Percentiles rank a stretch among this genome's conserved stretches.
These are phyloP conservation scores for Netelia virgata DNA, from an alignment of 2,888 invertebrate species.

Conservation along the genomic window DNA sequence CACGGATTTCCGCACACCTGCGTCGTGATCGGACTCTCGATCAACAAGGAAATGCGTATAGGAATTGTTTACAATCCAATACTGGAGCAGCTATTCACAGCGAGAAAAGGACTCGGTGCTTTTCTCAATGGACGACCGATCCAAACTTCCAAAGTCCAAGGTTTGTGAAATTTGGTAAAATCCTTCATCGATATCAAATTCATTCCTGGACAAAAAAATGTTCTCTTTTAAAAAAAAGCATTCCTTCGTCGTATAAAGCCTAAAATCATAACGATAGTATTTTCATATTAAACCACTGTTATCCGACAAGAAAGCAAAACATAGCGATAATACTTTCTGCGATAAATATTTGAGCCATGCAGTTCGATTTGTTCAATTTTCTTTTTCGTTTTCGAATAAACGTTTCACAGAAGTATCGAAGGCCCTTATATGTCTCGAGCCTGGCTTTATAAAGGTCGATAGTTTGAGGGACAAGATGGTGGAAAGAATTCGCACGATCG, in stretches of 20 bases:
- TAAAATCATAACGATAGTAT: no score
- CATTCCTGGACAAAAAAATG: background rate
- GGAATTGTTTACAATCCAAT: constrained; percentile 93
- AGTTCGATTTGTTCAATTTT: no score
- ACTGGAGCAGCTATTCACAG: constrained; percentile 90
- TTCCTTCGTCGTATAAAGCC: background rate
- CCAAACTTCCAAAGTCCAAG: constrained; percentile 86
- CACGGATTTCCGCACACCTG: constrained; percentile 89
- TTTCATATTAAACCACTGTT: no score
- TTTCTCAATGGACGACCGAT: constrained; percentile 90
- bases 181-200: constrained; percentile 8
- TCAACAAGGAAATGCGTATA: constrained; percentile 87
- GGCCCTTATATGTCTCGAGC: constrained; percentile 81
- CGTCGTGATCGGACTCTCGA: constrained; percentile 89
- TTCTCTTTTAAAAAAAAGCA: constrained; percentile 42
- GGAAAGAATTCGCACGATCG: constrained; percentile 78
- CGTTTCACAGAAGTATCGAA: constrained; percentile 79
- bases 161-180: constrained; percentile 77
- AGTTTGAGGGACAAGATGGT: constrained; percentile 77
- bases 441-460: constrained; percentile 81
- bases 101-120: constrained; percentile 90
- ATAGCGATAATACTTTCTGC: no score
- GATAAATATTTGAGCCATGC: no score
- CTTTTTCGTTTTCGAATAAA: background rate
- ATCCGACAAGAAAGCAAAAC: no score